Evolutionary conservation across 2,113 vertebrate species (phyloP).

Genomic region (Pseudorhombus dupliciocellatus): DNA sequence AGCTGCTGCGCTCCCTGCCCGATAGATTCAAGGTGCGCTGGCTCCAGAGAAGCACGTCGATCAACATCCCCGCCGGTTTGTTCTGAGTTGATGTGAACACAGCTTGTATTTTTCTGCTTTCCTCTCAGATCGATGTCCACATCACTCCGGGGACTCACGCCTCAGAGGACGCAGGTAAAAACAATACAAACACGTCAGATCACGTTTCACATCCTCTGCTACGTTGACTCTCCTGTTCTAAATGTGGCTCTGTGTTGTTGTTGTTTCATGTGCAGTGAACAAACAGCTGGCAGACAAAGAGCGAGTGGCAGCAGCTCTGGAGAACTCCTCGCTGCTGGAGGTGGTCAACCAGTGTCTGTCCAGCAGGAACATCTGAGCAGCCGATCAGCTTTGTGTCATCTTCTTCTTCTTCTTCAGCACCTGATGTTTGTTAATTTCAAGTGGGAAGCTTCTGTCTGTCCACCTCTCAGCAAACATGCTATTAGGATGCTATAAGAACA

Average conservation of each 20-base stretch:
- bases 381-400: background rate
- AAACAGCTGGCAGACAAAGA: constrained; percentile 99
- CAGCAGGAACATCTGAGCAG: constrained; percentile 67
- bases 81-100: background rate
- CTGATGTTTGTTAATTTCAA: fast-evolving
- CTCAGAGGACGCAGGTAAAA: constrained; percentile 90
- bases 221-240: too few relatives aligned
- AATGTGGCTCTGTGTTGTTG: background rate
- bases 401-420: background rate
- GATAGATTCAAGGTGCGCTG: constrained; percentile 90
- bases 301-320: constrained; percentile 94
- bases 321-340: constrained; percentile 94
- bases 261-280: constrained; percentile 84
- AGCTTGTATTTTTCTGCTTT: constrained; percentile 2
- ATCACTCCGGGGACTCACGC: constrained; percentile 94
- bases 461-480: too few relatives aligned
- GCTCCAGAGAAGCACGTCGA: background rate
- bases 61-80: background rate
- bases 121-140: constrained; percentile 91
- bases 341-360: constrained; percentile 97
- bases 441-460: too few relatives aligned
- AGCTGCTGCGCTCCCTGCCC: constrained; percentile 91
- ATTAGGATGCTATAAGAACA: background rate
- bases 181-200: background rate
- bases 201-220: background rate